phyloP scores from a whole-genome alignment of 2,797 vertebrate species.

The Brachyrhaphis roseni region DNA sequence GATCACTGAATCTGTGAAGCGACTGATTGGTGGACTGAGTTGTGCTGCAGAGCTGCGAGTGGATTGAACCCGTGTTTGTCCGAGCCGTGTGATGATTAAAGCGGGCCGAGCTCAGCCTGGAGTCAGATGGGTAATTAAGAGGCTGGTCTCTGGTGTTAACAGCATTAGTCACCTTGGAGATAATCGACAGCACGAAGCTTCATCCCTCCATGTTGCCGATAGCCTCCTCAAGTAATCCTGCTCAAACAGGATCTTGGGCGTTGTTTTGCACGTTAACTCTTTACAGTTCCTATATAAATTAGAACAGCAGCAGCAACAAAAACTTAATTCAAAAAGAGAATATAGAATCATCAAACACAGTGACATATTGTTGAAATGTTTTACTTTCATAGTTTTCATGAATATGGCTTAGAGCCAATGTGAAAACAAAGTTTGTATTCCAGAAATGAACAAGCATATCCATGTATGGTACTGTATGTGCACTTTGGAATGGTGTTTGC shows the following conservation, averaged over 20 bases:
- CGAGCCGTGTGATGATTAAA: slow-evolving; percentile 75
- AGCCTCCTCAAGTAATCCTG: slow-evolving; percentile 43
- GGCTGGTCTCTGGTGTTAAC: slow-evolving; percentile 78
- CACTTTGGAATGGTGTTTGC: not conserved
- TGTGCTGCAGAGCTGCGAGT: slow-evolving; percentile 33
- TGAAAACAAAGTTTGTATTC: not conserved
- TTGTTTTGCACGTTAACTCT: not conserved
- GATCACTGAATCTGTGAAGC: slow-evolving; percentile 58
- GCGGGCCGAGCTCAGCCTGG: slow-evolving; percentile 54
- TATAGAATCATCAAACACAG: not conserved
- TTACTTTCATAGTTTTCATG: no score
- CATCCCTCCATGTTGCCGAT: slow-evolving; percentile 49
- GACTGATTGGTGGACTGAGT: slow-evolving; percentile 56
- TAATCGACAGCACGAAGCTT: slow-evolving; percentile 72
- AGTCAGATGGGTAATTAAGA: slow-evolving; percentile 81
- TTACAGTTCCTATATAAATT: no score
- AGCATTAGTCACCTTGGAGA: slow-evolving; percentile 79
- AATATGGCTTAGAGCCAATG: not conserved
- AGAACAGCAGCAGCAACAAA: not conserved
- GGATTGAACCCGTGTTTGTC: slow-evolving; percentile 73
- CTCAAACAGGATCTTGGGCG: not conserved
- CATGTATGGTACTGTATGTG: not conserved
- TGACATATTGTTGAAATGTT: not conserved
- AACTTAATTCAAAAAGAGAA: not conserved
- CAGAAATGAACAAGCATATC: not conserved